Evolutionary conservation across 2,888 invertebrate genomes (phyloP).

Genomic region (Conchocele bisecta): DNA sequence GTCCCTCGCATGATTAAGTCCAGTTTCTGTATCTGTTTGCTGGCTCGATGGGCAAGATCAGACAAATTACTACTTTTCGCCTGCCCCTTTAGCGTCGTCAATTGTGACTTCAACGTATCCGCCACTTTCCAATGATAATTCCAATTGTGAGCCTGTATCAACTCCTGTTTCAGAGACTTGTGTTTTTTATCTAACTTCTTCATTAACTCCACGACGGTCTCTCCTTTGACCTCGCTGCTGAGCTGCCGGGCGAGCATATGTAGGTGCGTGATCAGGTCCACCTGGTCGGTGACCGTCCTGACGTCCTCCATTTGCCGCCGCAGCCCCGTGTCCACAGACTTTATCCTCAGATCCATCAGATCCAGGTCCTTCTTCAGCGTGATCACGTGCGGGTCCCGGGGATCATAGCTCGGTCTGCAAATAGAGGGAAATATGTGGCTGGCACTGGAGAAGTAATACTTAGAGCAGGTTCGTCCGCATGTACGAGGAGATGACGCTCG

Average conservation of each 20-base stretch:
- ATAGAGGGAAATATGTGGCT: too few relatives aligned
- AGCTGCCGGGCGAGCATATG: constrained; percentile 42
- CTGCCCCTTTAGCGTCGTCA: constrained; percentile 47
- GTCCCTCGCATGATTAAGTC: constrained; percentile 52
- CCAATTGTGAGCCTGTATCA: constrained; percentile 47
- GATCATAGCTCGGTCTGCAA: too few relatives aligned
- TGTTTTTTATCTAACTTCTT: constrained; percentile 42
- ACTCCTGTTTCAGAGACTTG: constrained; percentile 34
- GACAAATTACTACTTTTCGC: constrained; percentile 47
- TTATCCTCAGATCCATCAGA: constrained; percentile 50
- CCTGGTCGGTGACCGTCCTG: constrained; percentile 40
- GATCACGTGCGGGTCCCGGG: constrained; percentile 29
- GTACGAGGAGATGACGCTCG: too few relatives aligned
- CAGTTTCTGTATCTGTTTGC: constrained; percentile 52
- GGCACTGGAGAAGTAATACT: too few relatives aligned
- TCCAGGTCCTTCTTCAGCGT: constrained; percentile 50
- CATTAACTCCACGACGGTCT: constrained; percentile 39
- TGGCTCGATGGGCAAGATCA: constrained; percentile 39
- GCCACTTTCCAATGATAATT: constrained; percentile 41
- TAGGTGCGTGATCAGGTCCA: constrained; percentile 36
- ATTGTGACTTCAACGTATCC: constrained; percentile 34
- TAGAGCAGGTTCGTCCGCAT: too few relatives aligned
- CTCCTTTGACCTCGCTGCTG: constrained; percentile 47
- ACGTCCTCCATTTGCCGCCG: constrained; percentile 47
- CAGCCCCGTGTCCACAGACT: constrained; percentile 43